Conservation (phyloP, 2,113 vertebrate species). For the Pavo muticus region DNA sequence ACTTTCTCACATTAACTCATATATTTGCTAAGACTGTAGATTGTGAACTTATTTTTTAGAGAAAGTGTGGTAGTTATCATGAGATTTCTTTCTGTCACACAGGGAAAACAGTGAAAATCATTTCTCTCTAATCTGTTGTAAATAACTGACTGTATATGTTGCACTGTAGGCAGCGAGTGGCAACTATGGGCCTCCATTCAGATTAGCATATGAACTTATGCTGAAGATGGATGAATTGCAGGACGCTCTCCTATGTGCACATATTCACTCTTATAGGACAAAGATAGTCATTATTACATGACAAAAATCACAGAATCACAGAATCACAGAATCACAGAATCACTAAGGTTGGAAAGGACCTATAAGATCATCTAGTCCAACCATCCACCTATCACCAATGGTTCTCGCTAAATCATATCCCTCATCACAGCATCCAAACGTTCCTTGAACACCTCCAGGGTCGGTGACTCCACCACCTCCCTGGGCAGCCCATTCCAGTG, state of each 20-base stretch:
- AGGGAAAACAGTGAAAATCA: background rate
- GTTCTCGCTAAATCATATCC: no score
- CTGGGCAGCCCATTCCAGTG: no score
- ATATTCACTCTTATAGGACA: no score
- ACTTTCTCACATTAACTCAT: background rate
- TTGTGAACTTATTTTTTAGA: background rate
- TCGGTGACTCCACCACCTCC: no score
- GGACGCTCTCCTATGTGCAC: background rate
- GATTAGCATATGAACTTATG: background rate
- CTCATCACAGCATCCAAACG: no score
- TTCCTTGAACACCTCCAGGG: no score
- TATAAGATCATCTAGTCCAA: no score
- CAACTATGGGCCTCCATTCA: background rate
- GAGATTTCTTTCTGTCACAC: background rate
- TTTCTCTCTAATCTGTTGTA: background rate
- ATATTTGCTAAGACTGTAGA: background rate
- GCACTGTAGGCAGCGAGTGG: background rate
- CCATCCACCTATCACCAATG: no score
- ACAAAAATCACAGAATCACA: no score
- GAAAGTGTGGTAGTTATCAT: background rate
- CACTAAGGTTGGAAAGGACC: no score
- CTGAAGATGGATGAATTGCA: background rate
- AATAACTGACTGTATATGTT: background rate
- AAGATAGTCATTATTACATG: background rate
- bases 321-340: no score